phyloP scores from a whole-genome alignment of 1,140 invertebrate species.

The Drosophila pectinifera region DNA sequence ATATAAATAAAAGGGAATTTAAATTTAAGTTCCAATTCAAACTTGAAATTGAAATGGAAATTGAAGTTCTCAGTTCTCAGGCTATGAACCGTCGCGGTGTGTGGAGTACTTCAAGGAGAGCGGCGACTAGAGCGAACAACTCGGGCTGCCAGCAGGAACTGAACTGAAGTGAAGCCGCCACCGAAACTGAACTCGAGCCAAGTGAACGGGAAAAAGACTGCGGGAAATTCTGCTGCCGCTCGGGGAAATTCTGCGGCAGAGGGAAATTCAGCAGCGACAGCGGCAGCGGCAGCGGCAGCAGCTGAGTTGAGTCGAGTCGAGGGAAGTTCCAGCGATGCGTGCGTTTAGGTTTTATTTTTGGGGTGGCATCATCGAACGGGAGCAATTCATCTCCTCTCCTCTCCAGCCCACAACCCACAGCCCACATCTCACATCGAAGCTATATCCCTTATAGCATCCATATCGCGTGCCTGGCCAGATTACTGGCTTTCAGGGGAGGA shows the following conservation, averaged over 20 bases:
- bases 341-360: constrained; percentile 39
- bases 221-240: constrained; percentile 32
- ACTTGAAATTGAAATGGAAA: no score
- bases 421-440: background rate
- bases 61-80: no score
- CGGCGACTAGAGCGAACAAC: constrained; percentile 21
- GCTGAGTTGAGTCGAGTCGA: constrained; percentile 2
- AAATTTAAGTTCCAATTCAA: background rate
- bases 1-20: background rate
- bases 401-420: constrained; percentile 2
- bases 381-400: constrained; percentile 16
- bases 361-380: constrained; percentile 27
- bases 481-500: background rate
- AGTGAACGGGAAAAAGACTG: constrained; percentile 13
- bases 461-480: constrained; percentile 4
- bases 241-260: constrained; percentile 27
- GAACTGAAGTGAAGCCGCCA: constrained; percentile 27
- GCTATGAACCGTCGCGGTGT: no score
- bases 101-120: no score
- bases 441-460: background rate
- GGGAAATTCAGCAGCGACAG: constrained; percentile 26
- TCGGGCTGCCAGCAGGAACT: constrained; percentile 42
- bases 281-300: background rate
- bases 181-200: constrained; percentile 29
- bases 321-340: constrained; percentile 46